Percentiles rank a stretch among this genome's conserved stretches.
Conservation (phyloP, 2,113 vertebrate genomes). For the Ictalurus punctatus region DNA sequence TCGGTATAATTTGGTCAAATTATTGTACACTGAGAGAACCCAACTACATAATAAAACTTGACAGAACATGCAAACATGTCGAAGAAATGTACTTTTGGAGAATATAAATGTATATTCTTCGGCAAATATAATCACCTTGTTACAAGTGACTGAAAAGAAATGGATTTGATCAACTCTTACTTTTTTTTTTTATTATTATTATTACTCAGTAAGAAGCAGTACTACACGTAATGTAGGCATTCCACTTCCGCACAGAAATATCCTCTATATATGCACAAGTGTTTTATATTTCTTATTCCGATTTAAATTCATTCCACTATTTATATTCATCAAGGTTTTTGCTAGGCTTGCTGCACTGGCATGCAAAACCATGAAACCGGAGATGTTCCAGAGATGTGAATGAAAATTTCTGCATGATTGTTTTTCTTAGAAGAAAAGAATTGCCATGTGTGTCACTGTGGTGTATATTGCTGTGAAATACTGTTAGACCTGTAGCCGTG, state of each 20-base stretch:
- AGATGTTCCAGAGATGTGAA: constrained; percentile 3
- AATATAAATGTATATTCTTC: background rate
- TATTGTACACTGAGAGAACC: no score
- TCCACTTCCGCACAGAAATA: background rate
- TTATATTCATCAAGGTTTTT: constrained; percentile 22
- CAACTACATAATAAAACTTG: background rate
- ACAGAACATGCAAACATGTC: background rate
- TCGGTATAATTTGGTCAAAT: background rate
- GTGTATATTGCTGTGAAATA: background rate
- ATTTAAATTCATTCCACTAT: constrained; percentile 20
- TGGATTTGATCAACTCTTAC: background rate
- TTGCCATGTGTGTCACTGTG: background rate
- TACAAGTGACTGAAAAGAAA: background rate
- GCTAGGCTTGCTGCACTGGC: background rate
- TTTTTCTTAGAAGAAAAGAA: background rate
- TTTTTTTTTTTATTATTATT: background rate
- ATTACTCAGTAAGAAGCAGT: background rate
- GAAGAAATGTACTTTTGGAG: background rate
- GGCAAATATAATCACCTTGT: background rate
- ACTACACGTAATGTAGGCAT: background rate
- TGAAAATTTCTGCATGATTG: background rate
- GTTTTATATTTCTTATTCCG: constrained; percentile 10
- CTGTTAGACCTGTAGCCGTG: background rate
- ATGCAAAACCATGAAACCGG: background rate
- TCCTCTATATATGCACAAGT: constrained; percentile 12